These are phyloP conservation scores for Drosophila mayri DNA, from an alignment of 1,140 invertebrate genomes.

Conservation along the genomic window DNA sequence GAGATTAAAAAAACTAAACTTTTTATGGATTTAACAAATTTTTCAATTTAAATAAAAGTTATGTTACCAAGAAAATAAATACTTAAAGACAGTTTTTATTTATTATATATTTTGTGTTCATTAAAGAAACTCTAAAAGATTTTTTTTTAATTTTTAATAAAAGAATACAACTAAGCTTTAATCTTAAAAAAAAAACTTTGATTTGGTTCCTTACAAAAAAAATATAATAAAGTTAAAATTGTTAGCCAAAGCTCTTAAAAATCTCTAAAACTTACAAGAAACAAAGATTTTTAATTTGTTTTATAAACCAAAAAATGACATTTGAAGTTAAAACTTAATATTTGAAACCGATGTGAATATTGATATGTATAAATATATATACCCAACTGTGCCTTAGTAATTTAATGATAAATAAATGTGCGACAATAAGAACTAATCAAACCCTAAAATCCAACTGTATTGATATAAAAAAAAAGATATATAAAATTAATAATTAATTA, in stretches of 20 bases:
- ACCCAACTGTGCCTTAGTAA: background rate
- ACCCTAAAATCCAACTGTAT: constrained; percentile 1
- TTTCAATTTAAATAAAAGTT: too few relatives aligned
- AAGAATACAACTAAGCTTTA: background rate
- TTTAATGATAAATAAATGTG: background rate
- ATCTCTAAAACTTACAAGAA: background rate
- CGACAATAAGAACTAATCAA: background rate
- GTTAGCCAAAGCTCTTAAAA: background rate
- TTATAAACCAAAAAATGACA: background rate
- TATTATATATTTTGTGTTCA: background rate
- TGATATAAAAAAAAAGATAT: constrained; percentile 13
- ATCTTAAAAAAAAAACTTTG: background rate
- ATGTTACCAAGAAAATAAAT: rapidly evolving
- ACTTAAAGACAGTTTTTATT: background rate
- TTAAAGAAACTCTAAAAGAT: background rate
- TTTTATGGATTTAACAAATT: too few relatives aligned
- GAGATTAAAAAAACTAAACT: too few relatives aligned
- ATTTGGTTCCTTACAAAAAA: background rate
- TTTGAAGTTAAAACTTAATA: background rate
- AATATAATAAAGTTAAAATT: background rate
- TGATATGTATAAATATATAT: background rate
- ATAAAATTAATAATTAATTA: background rate
- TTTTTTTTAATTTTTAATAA: background rate
- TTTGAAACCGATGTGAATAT: background rate
- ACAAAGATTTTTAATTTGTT: background rate